Base-by-base conservation (phyloP, 2,797 vertebrate genomes). In the Anguilla obscura region DNA sequence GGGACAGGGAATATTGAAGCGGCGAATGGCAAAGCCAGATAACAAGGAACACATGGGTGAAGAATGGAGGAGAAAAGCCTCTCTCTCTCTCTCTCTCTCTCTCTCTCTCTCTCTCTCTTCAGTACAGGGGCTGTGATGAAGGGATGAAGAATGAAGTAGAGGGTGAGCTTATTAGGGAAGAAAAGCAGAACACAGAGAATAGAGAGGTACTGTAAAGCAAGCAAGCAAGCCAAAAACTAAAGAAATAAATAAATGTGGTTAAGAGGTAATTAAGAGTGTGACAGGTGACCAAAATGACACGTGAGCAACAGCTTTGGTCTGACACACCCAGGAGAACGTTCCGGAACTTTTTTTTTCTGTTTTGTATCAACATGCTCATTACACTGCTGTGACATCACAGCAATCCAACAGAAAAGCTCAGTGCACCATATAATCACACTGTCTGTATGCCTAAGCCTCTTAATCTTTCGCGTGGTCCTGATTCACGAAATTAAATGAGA, bases 21-120 rank as follows among this genome's bases (percentile, higher is more conserved):
- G 90, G 27, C 90, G 87, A 91, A 90, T 89, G 88, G 90, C 89
- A 92, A 91, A 90, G 87, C 88, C 90, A 69, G 90, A 90, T 94
- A 95, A 96, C 91, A 84, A 93, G 91, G 92, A 94, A 90, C 94
- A 96, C 92, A 94, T 95, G 94, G 84, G 40, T 54, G 60, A 33
- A 56, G 69, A 69, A 66, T 24, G 24, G 27, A 27, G 63, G 27
- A 85, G 86, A 87, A 74, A 91, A 89, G 89, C 89, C 91, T 91
- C 91, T 87, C 48, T 50, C 33, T 36, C 1, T 36, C 33, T 36
- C 33, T 36, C 33, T 36, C 36, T 36, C 36, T 36, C 33, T 36
- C 36, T 36, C 1, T 36, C 1, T 36, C 36, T 1, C 1, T 91
- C 91, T 87, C 48, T 50, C 52, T 87, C 84, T 50, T 85, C 82